Base-by-base conservation (phyloP, 2,888 invertebrate genomes). In the Leucoptera coffeella region DNA sequence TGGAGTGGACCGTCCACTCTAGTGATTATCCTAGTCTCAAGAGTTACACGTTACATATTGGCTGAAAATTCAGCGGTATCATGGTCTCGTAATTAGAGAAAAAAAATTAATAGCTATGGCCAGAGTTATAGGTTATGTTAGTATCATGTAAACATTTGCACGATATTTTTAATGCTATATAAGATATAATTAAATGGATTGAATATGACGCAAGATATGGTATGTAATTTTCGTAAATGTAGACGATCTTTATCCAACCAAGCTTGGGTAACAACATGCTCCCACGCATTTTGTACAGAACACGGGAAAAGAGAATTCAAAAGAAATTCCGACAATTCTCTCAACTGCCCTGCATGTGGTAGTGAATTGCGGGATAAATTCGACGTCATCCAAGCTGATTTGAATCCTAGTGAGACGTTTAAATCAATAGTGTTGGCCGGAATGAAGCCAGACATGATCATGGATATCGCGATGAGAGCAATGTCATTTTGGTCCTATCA, bases 401-500 rank as follows among this genome's bases (percentile, higher is more conserved):
- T 74, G 3, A 62, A 58, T 31, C 73, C 73, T 2, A 51, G 53
- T 28, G 73, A 74, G 35, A 67, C 69, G 17, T 73, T 69, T 31
- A 73, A 72, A 40, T 65, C 73, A 10, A 73, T 74, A 29, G 71
- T 73, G 23, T 43, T 72, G 35, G 71, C 69, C 21, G 74, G 74
- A 27, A 57, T 73, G 54, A 60, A 60, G 35, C 74, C 74, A 11
- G 72, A 74, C 30, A 55, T 56, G 28, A 64, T 73, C 26, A 69
- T 73, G 71, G 74, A 74, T 35, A 60, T 74, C 29, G 67, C 73
- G 27, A 72, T 67, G 62, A 49, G 73, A 32, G 73, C 74, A 8
- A 72, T 74, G 57, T 69, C 69, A 2, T 72, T 72, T 40, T 72
- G 72, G 72, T 64, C 71, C 2, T 72, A 72, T 38, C 72, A 72